phyloP scores from a whole-genome alignment of 2,797 vertebrate genomes.

The Clarias fuscus region DNA sequence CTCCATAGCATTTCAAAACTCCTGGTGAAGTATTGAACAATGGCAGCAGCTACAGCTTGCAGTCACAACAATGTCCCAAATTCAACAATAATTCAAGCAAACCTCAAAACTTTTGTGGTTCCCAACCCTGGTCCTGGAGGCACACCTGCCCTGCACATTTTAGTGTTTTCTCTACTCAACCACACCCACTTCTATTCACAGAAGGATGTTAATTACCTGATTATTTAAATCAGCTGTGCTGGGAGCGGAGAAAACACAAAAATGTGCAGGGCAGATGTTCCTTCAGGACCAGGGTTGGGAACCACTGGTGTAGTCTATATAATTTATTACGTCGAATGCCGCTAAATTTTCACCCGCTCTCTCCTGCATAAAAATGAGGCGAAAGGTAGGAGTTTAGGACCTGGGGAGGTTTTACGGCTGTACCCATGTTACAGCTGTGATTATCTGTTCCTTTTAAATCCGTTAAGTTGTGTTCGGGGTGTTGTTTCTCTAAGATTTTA shows the following conservation, averaged over 20 bases:
- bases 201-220: no score
- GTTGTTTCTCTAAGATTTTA: not conserved
- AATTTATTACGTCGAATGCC: not conserved
- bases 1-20: not conserved
- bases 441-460: not conserved
- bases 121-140: no score
- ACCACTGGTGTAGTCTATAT: no score
- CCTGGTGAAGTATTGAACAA: not conserved
- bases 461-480: not conserved
- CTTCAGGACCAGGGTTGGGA: no score
- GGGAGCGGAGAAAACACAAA: no score
- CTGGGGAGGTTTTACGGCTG: not conserved
- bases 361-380: not conserved
- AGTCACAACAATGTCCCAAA: not conserved
- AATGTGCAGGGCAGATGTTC: no score
- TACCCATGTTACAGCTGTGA: not conserved
- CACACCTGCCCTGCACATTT: no score
- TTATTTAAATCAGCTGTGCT: no score
- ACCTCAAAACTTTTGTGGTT: not conserved
- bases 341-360: constrained; percentile 4
- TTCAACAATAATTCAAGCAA: not conserved
- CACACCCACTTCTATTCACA: no score
- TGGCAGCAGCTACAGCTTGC: not conserved
- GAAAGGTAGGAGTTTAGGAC: not conserved
- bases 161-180: no score